phyloP scores from a whole-genome alignment of 2,797 vertebrate genomes.

The Sebastes jordani region DNA sequence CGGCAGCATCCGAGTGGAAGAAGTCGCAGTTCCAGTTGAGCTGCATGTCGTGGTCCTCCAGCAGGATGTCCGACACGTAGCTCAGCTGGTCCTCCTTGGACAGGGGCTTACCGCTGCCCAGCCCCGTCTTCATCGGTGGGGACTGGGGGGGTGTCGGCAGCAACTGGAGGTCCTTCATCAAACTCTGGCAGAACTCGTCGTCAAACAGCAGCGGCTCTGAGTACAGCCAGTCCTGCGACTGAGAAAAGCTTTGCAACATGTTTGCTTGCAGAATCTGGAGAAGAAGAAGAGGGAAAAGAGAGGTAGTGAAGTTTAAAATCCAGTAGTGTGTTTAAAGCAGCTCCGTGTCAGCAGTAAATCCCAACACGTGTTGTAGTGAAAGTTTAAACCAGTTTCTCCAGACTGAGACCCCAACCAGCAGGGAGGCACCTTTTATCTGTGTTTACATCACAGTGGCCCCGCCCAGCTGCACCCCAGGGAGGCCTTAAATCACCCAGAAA shows the following conservation, averaged over 20 bases:
- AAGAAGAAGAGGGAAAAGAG: background rate
- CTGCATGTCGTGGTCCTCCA: constrained; percentile 82
- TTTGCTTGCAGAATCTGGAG: constrained; percentile 49
- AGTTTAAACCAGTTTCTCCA: constrained; percentile 36
- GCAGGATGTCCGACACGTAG: constrained; percentile 82
- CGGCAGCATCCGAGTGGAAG: constrained; percentile 17
- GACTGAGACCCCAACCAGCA: constrained; percentile 27
- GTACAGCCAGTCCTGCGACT: constrained; percentile 81
- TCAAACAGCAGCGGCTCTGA: constrained; percentile 83
- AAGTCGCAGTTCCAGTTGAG: constrained; percentile 78
- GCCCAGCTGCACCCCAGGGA: constrained; percentile 30
- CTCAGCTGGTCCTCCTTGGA: constrained; percentile 85
- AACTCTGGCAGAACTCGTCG: constrained; percentile 80
- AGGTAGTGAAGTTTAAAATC: constrained; percentile 26
- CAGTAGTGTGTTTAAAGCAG: constrained; percentile 37
- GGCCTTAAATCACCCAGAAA: background rate
- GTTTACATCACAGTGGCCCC: constrained; percentile 75
- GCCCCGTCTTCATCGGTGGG: constrained; percentile 73
- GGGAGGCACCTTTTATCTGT: constrained; percentile 57
- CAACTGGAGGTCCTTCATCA: constrained; percentile 82
- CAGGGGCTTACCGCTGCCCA: constrained; percentile 61
- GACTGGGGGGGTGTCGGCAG: constrained; percentile 82
- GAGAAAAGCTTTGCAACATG: constrained; percentile 82
- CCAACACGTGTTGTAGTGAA: constrained; percentile 45
- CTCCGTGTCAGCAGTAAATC: background rate